These are phyloP conservation scores for Phyto melanocephala DNA, from an alignment of 2,888 invertebrate species.

Conservation along the genomic window DNA sequence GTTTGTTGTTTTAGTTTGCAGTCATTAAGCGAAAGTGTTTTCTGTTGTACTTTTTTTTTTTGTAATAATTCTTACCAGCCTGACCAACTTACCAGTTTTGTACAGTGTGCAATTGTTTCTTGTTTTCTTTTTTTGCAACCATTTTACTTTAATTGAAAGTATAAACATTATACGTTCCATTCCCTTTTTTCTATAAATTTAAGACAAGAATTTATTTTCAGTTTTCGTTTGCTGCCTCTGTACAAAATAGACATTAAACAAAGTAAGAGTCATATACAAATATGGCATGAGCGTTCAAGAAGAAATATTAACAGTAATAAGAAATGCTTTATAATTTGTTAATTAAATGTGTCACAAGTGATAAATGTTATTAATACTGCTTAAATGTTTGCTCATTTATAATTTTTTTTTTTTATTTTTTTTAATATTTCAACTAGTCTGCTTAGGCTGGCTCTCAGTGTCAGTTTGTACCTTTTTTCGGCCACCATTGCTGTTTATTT, in stretches of 20 bases:
- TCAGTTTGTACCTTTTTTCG: background rate
- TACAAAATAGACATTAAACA: background rate
- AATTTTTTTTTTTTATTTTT: background rate
- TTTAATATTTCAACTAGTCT: background rate
- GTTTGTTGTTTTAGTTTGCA: background rate
- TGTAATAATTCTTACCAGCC: background rate
- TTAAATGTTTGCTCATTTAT: background rate
- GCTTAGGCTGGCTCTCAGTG: background rate
- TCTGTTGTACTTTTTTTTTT: background rate
- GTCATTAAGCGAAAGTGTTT: conserved; percentile 40
- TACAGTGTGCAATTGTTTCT: background rate
- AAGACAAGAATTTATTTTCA: conserved; percentile 1
- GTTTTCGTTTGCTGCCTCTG: background rate
- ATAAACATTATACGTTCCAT: background rate
- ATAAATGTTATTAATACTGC: conserved; percentile 46
- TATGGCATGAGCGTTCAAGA: no score
- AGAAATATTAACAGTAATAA: background rate
- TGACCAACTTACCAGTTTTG: conserved; percentile 8
- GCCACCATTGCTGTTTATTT: background rate
- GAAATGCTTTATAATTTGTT: conserved; percentile 30
- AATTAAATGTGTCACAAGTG: conserved; percentile 51
- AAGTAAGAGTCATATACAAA: background rate
- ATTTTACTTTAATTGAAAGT: conserved; percentile 47
- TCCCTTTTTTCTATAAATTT: no score
- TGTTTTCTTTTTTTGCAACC: background rate